Conservation (phyloP, 2,888 invertebrate genomes). For the Drosophila lacicola region DNA sequence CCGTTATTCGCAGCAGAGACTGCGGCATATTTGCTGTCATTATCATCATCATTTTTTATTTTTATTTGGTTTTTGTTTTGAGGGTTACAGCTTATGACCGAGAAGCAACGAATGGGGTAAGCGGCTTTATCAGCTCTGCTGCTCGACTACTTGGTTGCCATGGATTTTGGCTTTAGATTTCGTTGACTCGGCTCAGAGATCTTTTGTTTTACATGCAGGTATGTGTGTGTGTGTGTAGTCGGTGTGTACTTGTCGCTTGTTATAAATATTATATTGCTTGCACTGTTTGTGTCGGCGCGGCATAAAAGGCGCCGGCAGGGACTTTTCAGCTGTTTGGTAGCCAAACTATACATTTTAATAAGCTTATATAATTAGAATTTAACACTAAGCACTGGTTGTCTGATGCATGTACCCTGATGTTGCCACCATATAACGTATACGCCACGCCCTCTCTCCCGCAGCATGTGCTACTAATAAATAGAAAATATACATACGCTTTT, state of each 20-base stretch:
- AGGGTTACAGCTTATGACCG: constrained; percentile 27
- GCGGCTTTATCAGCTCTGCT: constrained; percentile 58
- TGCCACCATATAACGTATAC: constrained; percentile 37
- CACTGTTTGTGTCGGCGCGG: constrained; percentile 50
- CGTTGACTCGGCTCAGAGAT: constrained; percentile 68
- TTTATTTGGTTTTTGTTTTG: constrained; percentile 20
- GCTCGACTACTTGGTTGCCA: constrained; percentile 25
- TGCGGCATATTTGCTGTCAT: constrained; percentile 31
- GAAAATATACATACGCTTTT: constrained; percentile 8
- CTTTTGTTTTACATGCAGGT: constrained; percentile 58
- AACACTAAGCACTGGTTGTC: constrained; percentile 54
- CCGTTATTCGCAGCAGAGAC: constrained; percentile 39
- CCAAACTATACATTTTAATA: constrained; percentile 68
- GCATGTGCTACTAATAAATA: constrained; percentile 34
- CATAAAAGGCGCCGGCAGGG: constrained; percentile 33
- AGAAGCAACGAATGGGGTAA: constrained; percentile 52
- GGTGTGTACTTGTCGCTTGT: constrained; percentile 32
- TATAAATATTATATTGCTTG: constrained; percentile 64
- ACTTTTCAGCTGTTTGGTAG: constrained; percentile 12
- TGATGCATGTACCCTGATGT: constrained; percentile 46
- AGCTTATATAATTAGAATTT: constrained; percentile 62
- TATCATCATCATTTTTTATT: too few species aligned
- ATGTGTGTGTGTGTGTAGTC: background rate
- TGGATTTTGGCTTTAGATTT: constrained; percentile 68
- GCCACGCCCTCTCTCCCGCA: constrained; percentile 25